Base-by-base conservation (phyloP, 30 jellyfish, hydroid and myxozoan species). In the Pelagia noctiluca region DNA sequence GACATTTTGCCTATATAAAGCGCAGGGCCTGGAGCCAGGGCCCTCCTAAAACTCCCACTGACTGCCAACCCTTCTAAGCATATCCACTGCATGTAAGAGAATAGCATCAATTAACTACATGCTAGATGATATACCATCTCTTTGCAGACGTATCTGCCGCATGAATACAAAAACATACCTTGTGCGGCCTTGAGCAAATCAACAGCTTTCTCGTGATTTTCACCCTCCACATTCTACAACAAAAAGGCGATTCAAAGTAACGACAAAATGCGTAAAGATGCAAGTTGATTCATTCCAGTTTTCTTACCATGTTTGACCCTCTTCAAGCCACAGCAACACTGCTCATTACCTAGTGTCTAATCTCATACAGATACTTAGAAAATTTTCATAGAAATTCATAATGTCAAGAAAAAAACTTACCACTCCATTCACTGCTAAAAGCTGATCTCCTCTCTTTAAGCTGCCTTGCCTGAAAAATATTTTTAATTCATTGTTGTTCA, bases 201-300 rank as follows among this genome's bases (percentile, higher is more conserved):
- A 28, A 93, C 99, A 22, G 99, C 99, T 76, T 84, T 82, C 75
- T 93, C 99, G 85, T 93, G 99, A 72, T 93, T 87, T 35, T 93
- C 99, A 8, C 99, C 99, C 72, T 93, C 99, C 2, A 93, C 99
- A 77, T 82, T 93, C 99, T 93, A 50, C 10, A 85, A 52, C 75
- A 21, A 19, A 42, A 16, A 5, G 16, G 8, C 8, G 57, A 42
- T n/a, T n/a, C n/a, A n/a, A n/a, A n/a, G n/a, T n/a, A n/a, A n/a
- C n/a, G n/a, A n/a, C n/a, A n/a, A n/a, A n/a, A n/a, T n/a, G n/a
- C n/a, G n/a, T n/a, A n/a, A n/a, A n/a, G n/a, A n/a, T n/a, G n/a
- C n/a, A n/a, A n/a, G n/a, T n/a, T n/a, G n/a, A n/a, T n/a, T n/a
- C n/a, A n/a, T n/a, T n/a, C n/a, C n/a, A n/a, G n/a, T n/a, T n/a